phyloP scores from a whole-genome alignment of 2,888 invertebrate genomes.

The Gerris lacustris region DNA sequence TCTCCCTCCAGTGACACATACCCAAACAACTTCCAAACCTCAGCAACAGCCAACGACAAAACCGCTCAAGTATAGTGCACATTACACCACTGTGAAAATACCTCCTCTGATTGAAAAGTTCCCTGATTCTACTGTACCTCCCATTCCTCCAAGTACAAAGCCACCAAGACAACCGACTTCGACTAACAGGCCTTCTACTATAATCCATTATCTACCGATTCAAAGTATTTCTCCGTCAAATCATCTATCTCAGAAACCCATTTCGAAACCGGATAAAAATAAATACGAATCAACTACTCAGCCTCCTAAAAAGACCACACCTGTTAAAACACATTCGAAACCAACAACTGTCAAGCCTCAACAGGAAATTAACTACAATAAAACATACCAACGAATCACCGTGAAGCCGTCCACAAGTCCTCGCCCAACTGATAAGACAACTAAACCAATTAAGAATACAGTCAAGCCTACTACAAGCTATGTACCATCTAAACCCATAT shows the following conservation, averaged over 20 bases:
- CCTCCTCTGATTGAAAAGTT: background rate
- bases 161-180: slow-evolving; percentile 20
- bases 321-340: slow-evolving; percentile 13
- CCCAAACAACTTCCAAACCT: slow-evolving; percentile 6
- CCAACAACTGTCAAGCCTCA: slow-evolving; percentile 16
- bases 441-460: background rate
- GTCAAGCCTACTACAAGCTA: background rate
- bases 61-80: slow-evolving; percentile 19
- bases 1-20: slow-evolving; percentile 2
- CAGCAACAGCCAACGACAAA: slow-evolving; percentile 8
- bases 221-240: slow-evolving; percentile 23
- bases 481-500: background rate
- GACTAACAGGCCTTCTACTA: slow-evolving; percentile 28
- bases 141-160: slow-evolving; percentile 12
- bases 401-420: background rate
- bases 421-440: background rate
- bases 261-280: background rate
- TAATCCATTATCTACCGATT: slow-evolving; percentile 29
- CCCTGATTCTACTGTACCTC: background rate
- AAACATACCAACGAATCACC: background rate
- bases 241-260: slow-evolving; percentile 3
- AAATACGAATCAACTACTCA: background rate
- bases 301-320: background rate
- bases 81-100: slow-evolving; percentile 11
- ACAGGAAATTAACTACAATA: slow-evolving; percentile 5